These are phyloP conservation scores for Anaspis maculata DNA, from an alignment of 2,888 invertebrate genomes.

Conservation along the genomic window DNA sequence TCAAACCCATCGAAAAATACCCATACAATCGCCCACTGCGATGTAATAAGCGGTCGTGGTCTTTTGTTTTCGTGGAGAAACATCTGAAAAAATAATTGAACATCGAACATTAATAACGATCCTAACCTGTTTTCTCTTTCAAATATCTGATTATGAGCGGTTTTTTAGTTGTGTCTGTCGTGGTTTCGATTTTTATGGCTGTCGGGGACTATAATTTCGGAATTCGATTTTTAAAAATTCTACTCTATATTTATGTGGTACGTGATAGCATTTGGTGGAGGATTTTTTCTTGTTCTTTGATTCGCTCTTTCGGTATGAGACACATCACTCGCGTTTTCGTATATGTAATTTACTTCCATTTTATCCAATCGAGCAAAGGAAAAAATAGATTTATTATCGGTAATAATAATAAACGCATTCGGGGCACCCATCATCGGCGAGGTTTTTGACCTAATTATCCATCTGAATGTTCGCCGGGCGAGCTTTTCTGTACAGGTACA, in stretches of 20 bases:
- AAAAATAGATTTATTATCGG: constrained; percentile 8
- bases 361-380: constrained; percentile 2
- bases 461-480: no score
- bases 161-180: constrained; percentile 12
- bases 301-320: not conserved
- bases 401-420: no score
- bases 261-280: constrained; percentile 32
- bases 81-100: constrained; percentile 34
- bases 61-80: constrained; percentile 30
- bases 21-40: constrained; percentile 12
- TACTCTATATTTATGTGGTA: constrained; percentile 35
- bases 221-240: constrained; percentile 37
- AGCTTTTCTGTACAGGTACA: no score
- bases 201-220: constrained; percentile 35
- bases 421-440: no score
- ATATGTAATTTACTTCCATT: no score
- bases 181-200: constrained; percentile 34
- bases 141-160: constrained; percentile 29
- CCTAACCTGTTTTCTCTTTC: constrained; percentile 25
- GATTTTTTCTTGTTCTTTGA: not conserved
- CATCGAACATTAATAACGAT: constrained; percentile 29
- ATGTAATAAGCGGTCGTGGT: constrained; percentile 17
- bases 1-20: constrained; percentile 1
- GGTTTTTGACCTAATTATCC: no score
- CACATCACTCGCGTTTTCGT: no score